Evolutionary conservation across 1,140 invertebrate species (phyloP), one percentile per base, ranked within the genome.

Genomic region (Ditylenchus dipsaci): DNA sequence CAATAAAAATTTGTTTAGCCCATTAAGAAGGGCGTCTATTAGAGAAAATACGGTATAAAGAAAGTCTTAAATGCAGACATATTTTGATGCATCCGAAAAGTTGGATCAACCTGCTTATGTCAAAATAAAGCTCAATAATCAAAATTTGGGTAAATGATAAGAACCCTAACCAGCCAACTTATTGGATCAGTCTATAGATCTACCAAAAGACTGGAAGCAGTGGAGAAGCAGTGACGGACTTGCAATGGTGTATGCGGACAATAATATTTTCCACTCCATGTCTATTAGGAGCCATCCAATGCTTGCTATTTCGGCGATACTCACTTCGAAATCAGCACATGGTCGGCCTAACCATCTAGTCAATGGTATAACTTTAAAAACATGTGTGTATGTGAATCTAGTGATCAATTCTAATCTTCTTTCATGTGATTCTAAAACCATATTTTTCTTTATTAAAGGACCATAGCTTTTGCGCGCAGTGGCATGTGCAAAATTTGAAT

Each of bases 301-400:
- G 49, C 29, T 65, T 70, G 42, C 45, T 70, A n/a, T 76, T 76
- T 47, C 59, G 64, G 23, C 38, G 29, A 8, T 76, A 76, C 38
- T 76, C 74, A 19, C 70, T 76, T 26, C 56, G 75, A 26, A 56
- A 76, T 68, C 65, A 74, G 47, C 63, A 73, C 17, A 17, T 47
- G 9, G 9, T 26, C 11, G 58, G 33, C 23, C 15, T 76, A 0
- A 74, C 73, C 11, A 45, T 73, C n/a, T 53, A 53, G 49, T 21
- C n/a, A 3, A 21, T 15, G 1, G 15, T 8, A 5, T 8, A 53
- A 53, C n/a, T 53, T 26, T 21, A 17, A 7, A 53, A 19, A 26
- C 23, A 7, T 53, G 49, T 19, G 15, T 8, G 3, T 53, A 15
- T 53, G 49, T 7, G 3, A 53, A 53, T 53, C n/a, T 26, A 19